These are phyloP conservation scores for Catalaphyllia jardinei DNA, from an alignment of 64 coral and sea anemone species.

Conservation along the genomic window DNA sequence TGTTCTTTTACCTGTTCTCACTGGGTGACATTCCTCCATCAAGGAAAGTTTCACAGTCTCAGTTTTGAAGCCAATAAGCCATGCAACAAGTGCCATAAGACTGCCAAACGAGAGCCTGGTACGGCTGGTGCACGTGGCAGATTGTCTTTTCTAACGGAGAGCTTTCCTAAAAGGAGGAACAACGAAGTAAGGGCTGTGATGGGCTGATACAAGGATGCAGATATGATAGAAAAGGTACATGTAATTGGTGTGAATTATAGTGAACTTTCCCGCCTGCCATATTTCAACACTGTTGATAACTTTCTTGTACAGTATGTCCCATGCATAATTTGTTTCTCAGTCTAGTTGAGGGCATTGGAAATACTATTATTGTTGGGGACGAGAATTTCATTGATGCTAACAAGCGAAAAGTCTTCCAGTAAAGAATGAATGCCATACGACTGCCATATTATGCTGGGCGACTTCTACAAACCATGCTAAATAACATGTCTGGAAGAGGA, in stretches of 20 bases:
- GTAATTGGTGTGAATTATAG: constrained; percentile 25
- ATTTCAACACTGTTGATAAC: constrained; percentile 35
- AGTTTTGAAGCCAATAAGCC: constrained; percentile 30
- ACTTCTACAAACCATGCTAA: background rate
- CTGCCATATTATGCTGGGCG: constrained; percentile 37
- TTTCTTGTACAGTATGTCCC: constrained; percentile 24
- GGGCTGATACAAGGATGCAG: background rate
- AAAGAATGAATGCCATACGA: background rate
- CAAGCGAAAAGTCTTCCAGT: background rate
- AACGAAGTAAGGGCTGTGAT: constrained; percentile 12
- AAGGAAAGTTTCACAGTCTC: constrained; percentile 39
- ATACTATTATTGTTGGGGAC: constrained; percentile 1
- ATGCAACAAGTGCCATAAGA: constrained; percentile 31
- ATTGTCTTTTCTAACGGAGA: background rate
- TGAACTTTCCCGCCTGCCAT: constrained; percentile 22
- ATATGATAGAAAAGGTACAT: constrained; percentile 8
- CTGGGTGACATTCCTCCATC: constrained; percentile 50
- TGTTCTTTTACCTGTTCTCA: constrained; percentile 43
- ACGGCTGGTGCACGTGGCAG: constrained; percentile 14
- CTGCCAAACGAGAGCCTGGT: constrained; percentile 9
- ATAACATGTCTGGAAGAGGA: constrained; percentile 10
- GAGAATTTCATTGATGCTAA: background rate
- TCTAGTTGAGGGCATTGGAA: constrained; percentile 25
- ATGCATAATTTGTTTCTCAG: constrained; percentile 36
- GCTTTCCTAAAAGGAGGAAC: constrained; percentile 1